These are phyloP conservation scores for Coregonus suidteri DNA, from an alignment of 2,797 vertebrate genomes.

Conservation along the genomic window DNA sequence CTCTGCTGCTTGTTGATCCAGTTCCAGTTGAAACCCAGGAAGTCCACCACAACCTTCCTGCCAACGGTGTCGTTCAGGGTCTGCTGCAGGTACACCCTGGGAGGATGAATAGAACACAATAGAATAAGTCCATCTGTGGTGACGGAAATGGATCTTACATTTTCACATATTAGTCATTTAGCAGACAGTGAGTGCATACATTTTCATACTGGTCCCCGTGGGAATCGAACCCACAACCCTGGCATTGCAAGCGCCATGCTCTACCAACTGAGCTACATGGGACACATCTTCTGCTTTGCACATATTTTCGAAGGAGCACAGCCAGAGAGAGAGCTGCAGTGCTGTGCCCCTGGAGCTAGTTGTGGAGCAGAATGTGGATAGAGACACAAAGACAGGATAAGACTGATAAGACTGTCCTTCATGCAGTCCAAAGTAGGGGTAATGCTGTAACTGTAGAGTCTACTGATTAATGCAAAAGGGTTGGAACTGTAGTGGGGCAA, in stretches of 20 bases:
- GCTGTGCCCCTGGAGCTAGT: neutral
- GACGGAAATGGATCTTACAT: neutral
- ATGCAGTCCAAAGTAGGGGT: neutral
- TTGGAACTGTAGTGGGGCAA: neutral
- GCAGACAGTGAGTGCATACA: too few relatives aligned
- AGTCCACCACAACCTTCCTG: constrained; percentile 97
- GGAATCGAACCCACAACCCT: too few relatives aligned
- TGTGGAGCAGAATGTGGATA: neutral
- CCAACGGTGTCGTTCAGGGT: constrained; percentile 98
- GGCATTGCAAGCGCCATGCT: too few relatives aligned
- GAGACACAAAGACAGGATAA: constrained; percentile 7
- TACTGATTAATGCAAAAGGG: too few relatives aligned
- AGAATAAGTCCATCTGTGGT: too few relatives aligned
- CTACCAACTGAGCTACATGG: too few relatives aligned
- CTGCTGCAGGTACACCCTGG: constrained; percentile 96
- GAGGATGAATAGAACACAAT: constrained; percentile 20
- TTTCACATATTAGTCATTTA: too few relatives aligned
- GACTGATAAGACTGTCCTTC: neutral
- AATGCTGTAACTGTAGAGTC: neutral
- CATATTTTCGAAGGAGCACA: too few relatives aligned
- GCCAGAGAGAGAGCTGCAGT: neutral
- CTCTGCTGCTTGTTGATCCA: constrained; percentile 99
- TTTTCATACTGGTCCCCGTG: too few relatives aligned
- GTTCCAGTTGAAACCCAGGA: constrained; percentile 99
- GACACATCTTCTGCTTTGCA: too few relatives aligned